Evolutionary conservation across 2,113 vertebrate genomes (phyloP).

Genomic region (Platichthys flesus): DNA sequence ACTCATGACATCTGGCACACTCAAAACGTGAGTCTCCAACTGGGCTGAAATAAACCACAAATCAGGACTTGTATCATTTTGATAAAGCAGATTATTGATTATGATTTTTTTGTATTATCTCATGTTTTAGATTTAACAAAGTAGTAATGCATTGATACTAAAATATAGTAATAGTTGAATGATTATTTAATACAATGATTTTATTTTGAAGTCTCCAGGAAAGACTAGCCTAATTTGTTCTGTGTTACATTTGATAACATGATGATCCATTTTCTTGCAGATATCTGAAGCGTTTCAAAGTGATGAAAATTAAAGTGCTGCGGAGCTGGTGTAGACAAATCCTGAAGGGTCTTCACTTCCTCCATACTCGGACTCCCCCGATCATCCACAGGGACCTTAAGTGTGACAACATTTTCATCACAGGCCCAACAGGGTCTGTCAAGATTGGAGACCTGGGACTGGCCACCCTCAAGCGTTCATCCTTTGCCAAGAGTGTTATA

Average conservation of each 20-base stretch:
- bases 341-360: conserved; percentile 96
- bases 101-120: too few relatives aligned
- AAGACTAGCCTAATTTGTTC: neutral
- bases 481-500: conserved; percentile 99
- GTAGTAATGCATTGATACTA: too few relatives aligned
- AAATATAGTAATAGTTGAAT: too few relatives aligned
- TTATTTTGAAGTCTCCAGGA: too few relatives aligned
- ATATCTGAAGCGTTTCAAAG: conserved; percentile 98
- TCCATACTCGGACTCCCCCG: conserved; percentile 95
- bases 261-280: conserved; percentile 68
- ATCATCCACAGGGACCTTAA: conserved; percentile 98
- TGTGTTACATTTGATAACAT: neutral
- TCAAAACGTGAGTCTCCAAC: conserved; percentile 93
- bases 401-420: conserved; percentile 99
- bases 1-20: conserved; percentile 98
- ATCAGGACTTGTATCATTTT: neutral
- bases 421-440: conserved; percentile 97
- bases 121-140: too few relatives aligned
- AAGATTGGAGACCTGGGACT: conserved; percentile 98
- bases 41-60: neutral
- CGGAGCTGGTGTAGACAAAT: conserved; percentile 99
- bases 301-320: conserved; percentile 99
- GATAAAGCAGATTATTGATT: too few relatives aligned
- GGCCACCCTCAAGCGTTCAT: conserved; percentile 95
- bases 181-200: too few relatives aligned